A percentile compares a stretch with the other conserved stretches of the same genome.
phyloP scores from a whole-genome alignment of 2,113 vertebrate species.

The Entosphenus tridentatus region DNA sequence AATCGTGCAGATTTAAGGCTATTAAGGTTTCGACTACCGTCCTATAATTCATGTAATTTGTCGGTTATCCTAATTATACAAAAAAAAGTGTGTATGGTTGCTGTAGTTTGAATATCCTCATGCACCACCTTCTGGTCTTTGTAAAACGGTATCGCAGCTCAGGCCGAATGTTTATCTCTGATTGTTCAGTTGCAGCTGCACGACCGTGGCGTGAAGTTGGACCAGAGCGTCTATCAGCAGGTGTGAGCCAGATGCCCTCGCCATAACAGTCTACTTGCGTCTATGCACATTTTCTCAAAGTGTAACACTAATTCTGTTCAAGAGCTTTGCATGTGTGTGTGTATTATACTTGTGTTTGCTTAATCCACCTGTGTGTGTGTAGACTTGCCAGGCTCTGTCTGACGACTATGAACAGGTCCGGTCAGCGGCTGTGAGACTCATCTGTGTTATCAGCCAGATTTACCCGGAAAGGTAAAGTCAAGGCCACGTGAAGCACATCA shows the following conservation, averaged over 20 bases:
- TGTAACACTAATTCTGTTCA: no score
- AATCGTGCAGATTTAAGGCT: no score
- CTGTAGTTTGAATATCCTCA: not conserved
- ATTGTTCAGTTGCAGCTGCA: constrained; percentile 53
- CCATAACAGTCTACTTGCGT: no score
- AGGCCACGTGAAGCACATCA: no score
- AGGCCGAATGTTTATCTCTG: no score
- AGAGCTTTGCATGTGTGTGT: not conserved
- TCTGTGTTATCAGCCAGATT: constrained; percentile 81
- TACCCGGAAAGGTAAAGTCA: constrained; percentile 24
- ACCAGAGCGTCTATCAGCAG: constrained; percentile 64
- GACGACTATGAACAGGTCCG: constrained; percentile 94
- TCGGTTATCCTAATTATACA: not conserved
- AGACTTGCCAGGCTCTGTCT: constrained; percentile 69
- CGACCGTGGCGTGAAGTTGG: constrained; percentile 68
- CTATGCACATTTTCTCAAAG: no score
- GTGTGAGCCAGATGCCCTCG: no score
- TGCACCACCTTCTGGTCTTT: not conserved
- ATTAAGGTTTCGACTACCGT: no score
- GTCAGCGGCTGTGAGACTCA: constrained; percentile 73
- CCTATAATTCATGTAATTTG: not conserved
- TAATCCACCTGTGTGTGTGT: not conserved
- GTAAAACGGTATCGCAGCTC: no score
- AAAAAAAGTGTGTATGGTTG: not conserved
- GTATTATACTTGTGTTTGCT: not conserved